Base-by-base conservation (phyloP, 2,797 vertebrate species). In the Danio kyathit region DNA sequence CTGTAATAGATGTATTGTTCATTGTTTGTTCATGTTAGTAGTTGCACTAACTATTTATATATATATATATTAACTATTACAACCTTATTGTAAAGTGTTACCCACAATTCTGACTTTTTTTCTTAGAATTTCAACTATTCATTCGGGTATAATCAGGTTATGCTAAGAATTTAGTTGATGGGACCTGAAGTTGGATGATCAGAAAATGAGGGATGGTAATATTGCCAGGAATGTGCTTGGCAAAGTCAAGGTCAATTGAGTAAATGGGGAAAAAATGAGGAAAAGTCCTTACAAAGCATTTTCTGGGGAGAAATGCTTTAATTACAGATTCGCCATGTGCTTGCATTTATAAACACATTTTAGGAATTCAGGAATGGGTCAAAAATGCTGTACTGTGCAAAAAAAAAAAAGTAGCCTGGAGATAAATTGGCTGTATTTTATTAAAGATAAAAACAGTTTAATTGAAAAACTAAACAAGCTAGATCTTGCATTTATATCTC, bases 71-170 rank as follows among this genome's bases (percentile, higher is more conserved):
- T 29, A 29, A 29, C 29, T 29, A 29, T 1, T 29, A 29, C 29
- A 29, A 29, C 29, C 1, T 29, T 29, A 3, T 29, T 29, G 29
- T 29, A 29, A 29, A 29, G 29, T 29, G 29, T 29, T 29, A 29
- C 29, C 1, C 29, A 29, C 29, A 29, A 29, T 29, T 29, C 3
- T 29, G 29, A 29, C 29, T 29, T 29, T 29, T 29, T 29, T 29
- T 29, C 29, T 29, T 29, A 29, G 29, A 29, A 29, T 3, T 29
- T 29, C 29, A 3, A 29, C 29, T 1, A 29, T 29, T 29, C 29
- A 29, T 90, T 85, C 29, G 81, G 82, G 91, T 88, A 90, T 91
- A 94, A 94, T 94, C 87, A 84, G 91, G 83, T 89, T 87, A 87
- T 83, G 83, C 78, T 88, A 87, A 89, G 90, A 87, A 79, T 92